These are phyloP conservation scores for Tanypteryx hageni DNA, from an alignment of 2,888 invertebrate species.

Conservation along the genomic window DNA sequence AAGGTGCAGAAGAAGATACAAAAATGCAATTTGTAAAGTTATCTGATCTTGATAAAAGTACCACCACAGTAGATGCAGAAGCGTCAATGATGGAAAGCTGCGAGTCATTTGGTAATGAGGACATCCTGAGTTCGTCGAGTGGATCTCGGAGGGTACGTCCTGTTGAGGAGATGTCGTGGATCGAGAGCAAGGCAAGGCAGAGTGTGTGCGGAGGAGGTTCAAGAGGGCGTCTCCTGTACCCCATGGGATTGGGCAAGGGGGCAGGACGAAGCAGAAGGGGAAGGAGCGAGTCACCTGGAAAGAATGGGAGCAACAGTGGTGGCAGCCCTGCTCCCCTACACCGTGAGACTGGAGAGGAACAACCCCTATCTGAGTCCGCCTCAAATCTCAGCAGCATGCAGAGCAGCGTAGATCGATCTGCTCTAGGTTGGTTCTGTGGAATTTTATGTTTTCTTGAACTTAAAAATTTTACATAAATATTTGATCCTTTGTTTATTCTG, in stretches of 20 bases:
- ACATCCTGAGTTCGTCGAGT: slow-evolving; percentile 70
- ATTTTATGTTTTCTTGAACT: slow-evolving; percentile 69
- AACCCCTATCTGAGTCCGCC: slow-evolving; percentile 70
- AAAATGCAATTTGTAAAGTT: slow-evolving; percentile 80
- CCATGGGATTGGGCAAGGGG: slow-evolving; percentile 17
- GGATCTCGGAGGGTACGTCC: slow-evolving; percentile 81
- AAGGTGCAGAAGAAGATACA: slow-evolving; percentile 26
- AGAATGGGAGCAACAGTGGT: slow-evolving; percentile 52
- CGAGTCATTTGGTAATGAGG: slow-evolving; percentile 56
- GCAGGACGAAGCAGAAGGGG: slow-evolving; percentile 27
- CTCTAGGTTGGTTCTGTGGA: slow-evolving; percentile 71
- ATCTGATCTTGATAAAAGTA: slow-evolving; percentile 85
- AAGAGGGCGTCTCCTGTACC: slow-evolving; percentile 39
- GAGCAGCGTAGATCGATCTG: slow-evolving; percentile 77
- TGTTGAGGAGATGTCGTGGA: slow-evolving; percentile 84
- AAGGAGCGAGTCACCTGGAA: slow-evolving; percentile 63
- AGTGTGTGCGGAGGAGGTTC: neutral
- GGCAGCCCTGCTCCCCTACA: slow-evolving; percentile 64
- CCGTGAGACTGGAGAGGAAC: slow-evolving; percentile 68
- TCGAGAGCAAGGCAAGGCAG: slow-evolving; percentile 77
- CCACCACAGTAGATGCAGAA: slow-evolving; percentile 66
- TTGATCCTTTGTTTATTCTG: neutral
- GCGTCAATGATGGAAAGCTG: slow-evolving; percentile 65
- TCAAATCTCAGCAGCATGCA: slow-evolving; percentile 77
- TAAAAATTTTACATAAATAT: neutral